phyloP scores from a whole-genome alignment of 2,113 vertebrate genomes.

The Corythornis vintsioides region DNA sequence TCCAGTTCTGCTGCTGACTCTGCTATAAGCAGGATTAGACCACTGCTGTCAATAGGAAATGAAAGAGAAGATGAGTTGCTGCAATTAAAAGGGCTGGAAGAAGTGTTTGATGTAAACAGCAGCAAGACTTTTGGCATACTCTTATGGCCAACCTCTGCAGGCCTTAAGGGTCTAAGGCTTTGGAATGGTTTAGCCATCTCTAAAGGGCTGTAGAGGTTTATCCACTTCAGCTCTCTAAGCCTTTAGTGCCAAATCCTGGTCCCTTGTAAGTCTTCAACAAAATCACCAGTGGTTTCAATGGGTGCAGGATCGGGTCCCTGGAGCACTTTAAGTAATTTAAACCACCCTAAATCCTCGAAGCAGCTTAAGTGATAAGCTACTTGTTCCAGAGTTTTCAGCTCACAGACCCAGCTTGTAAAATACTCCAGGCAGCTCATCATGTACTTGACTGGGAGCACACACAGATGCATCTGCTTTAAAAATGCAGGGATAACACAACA shows the following conservation, averaged over 20 bases:
- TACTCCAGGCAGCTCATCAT: background rate
- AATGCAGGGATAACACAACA: background rate
- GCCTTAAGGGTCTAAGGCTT: background rate
- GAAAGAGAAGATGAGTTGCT: background rate
- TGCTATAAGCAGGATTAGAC: background rate
- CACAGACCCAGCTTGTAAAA: background rate
- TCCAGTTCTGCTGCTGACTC: background rate
- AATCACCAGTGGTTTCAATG: background rate
- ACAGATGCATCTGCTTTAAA: background rate
- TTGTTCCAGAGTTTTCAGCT: slow-evolving; percentile 57
- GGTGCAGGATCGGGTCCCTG: slow-evolving; percentile 23
- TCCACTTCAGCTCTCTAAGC: slow-evolving; percentile 52
- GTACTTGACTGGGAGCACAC: background rate
- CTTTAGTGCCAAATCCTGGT: slow-evolving; percentile 40
- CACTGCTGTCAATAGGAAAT: background rate
- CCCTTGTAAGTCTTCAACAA: slow-evolving; percentile 15
- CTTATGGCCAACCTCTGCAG: background rate
- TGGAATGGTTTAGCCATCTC: slow-evolving; percentile 27
- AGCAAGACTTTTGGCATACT: fast-evolving
- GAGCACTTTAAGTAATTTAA: slow-evolving; percentile 62
- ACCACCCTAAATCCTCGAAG: slow-evolving; percentile 56
- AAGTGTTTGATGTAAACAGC: background rate
- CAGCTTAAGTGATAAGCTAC: slow-evolving; percentile 63
- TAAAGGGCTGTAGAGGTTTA: slow-evolving; percentile 43
- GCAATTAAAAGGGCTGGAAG: background rate